phyloP scores from a whole-genome alignment of 2,797 vertebrate genomes.

The Enteromius thamalakanensis region DNA sequence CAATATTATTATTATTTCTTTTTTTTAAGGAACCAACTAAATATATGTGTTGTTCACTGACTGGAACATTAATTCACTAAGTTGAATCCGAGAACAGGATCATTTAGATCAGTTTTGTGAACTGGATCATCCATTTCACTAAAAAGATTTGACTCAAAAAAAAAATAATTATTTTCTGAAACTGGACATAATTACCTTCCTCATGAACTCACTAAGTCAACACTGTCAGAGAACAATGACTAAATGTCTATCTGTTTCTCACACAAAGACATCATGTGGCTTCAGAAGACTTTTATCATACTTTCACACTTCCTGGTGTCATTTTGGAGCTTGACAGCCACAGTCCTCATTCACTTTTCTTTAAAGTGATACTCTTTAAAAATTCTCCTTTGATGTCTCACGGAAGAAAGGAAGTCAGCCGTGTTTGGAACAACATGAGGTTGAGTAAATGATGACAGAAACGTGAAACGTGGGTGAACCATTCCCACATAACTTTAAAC shows the following conservation, averaged over 20 bases:
- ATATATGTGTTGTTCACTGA: not conserved
- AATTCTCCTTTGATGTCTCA: not conserved
- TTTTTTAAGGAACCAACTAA: not conserved
- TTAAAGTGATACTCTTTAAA: constrained; percentile 9
- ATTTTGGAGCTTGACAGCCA: not conserved
- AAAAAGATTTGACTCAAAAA: not conserved
- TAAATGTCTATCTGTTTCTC: not conserved
- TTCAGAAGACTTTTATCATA: not conserved
- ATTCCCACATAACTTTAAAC: not conserved
- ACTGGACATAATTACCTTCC: not conserved
- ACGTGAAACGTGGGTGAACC: not conserved
- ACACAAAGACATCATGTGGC: not conserved
- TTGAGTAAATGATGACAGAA: constrained; percentile 7
- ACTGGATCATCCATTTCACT: not conserved
- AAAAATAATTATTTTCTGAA: not conserved
- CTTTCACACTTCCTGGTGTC: not conserved
- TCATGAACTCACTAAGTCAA: not conserved
- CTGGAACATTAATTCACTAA: not conserved
- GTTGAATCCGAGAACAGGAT: not conserved
- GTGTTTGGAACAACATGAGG: not conserved
- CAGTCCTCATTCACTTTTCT: not conserved
- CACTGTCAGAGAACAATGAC: not conserved
- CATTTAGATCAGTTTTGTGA: not conserved
- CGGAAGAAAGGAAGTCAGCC: not conserved
- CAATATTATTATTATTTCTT: not conserved